These are phyloP conservation scores for Saccostrea glomerata DNA, from an alignment of 1,140 invertebrate genomes.

Conservation along the genomic window DNA sequence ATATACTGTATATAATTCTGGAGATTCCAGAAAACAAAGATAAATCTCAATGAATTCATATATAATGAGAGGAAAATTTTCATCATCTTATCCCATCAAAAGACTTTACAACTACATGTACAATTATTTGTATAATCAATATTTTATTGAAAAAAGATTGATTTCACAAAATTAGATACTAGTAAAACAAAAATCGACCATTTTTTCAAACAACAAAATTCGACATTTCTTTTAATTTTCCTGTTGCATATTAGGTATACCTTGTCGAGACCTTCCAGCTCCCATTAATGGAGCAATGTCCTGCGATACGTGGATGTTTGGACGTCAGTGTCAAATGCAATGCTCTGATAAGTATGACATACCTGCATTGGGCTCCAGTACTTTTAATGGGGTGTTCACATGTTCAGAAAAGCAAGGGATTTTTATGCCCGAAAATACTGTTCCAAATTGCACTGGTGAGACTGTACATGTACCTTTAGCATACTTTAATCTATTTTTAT, in stretches of 20 bases:
- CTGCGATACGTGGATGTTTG: constrained; percentile 48
- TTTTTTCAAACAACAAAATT: too few species aligned
- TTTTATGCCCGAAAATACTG: constrained; percentile 29
- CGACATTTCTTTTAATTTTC: too few species aligned
- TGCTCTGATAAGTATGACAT: constrained; percentile 50
- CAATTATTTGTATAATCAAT: too few species aligned
- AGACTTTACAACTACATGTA: too few species aligned
- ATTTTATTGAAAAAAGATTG: too few species aligned
- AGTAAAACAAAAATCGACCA: too few species aligned
- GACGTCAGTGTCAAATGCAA: constrained; percentile 49
- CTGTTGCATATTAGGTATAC: constrained; percentile 28
- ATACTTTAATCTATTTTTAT: too few species aligned
- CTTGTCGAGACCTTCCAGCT: constrained; percentile 32
- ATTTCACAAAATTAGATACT: too few species aligned
- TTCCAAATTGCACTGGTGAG: constrained; percentile 50
- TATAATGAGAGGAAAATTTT: too few species aligned
- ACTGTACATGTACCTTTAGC: neutral
- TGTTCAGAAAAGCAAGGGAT: constrained; percentile 46
- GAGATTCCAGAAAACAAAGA: neutral
- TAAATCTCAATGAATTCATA: too few species aligned
- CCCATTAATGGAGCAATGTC: constrained; percentile 50
- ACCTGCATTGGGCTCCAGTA: constrained; percentile 8
- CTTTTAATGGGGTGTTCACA: constrained; percentile 51
- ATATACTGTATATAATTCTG: neutral
- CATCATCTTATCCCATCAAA: too few species aligned